These are phyloP conservation scores for Heliothis subflexa DNA, from an alignment of 1,140 invertebrate species.

Conservation along the genomic window DNA sequence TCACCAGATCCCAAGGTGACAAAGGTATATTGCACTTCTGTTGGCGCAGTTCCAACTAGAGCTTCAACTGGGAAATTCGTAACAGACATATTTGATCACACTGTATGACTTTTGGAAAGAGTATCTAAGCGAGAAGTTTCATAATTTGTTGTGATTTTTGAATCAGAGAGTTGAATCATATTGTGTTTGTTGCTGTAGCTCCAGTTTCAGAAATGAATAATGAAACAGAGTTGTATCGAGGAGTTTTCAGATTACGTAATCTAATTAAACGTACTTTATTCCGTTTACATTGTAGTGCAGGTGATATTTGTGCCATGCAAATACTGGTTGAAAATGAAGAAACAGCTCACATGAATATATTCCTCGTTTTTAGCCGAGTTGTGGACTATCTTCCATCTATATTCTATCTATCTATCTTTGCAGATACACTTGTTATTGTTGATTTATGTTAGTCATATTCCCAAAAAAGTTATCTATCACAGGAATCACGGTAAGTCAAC, in stretches of 20 bases:
- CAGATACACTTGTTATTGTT: not conserved
- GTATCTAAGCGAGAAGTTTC: not conserved
- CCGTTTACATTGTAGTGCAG: not conserved
- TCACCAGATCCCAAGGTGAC: conserved; percentile 15
- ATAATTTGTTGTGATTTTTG: no score
- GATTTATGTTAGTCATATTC: not conserved
- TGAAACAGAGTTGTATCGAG: not conserved
- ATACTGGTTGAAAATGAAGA: not conserved
- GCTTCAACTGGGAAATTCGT: conserved; percentile 18
- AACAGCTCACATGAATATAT: not conserved
- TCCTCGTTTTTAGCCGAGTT: no score
- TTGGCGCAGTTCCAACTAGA: conserved; percentile 25
- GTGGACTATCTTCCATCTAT: not conserved
- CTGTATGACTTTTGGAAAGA: not conserved
- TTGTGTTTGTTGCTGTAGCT: no score
- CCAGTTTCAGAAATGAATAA: not conserved
- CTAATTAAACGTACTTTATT: not conserved
- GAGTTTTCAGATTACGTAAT: not conserved
- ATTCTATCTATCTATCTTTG: not conserved
- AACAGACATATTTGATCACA: conserved; percentile 9
- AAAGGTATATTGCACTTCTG: conserved; percentile 29
- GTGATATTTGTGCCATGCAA: conserved; percentile 4
- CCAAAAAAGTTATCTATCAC: not conserved
- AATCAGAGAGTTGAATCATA: no score
- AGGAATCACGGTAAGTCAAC: not conserved